Percentiles rank a stretch among this genome's conserved stretches.
Conservation (phyloP, 2,113 vertebrate genomes). For the rabbit (Oryctolagus cuniculus) region DNA sequence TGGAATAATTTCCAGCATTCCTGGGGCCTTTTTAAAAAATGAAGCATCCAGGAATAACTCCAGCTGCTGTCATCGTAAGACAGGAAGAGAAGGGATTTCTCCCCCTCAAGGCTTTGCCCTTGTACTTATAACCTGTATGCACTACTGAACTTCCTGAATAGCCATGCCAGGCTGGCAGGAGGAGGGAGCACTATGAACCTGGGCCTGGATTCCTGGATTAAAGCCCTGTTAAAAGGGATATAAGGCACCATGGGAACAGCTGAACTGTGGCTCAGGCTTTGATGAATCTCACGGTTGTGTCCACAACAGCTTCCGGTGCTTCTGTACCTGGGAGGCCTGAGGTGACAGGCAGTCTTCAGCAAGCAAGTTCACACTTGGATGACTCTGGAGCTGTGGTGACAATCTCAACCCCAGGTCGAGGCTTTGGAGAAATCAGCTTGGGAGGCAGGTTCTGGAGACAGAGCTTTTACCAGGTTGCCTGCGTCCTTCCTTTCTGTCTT, state of each 20-base stretch:
- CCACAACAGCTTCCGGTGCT: neutral
- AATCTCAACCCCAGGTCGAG: neutral
- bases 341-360: neutral
- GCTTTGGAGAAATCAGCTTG: neutral
- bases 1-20: neutral
- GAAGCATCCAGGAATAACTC: constrained; percentile 33
- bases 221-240: neutral
- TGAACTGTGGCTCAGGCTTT: neutral
- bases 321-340: neutral
- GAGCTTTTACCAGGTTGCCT: neutral
- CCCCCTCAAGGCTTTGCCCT: neutral
- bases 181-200: neutral
- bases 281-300: neutral
- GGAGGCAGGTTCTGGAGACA: neutral
- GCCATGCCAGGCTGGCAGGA: rapidly evolving
- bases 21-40: neutral
- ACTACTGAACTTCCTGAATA: constrained; percentile 54
- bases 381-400: neutral
- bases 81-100: neutral
- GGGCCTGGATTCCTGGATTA: neutral
- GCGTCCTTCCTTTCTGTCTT: neutral
- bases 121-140: constrained; percentile 24
- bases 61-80: constrained; percentile 9
- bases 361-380: neutral
- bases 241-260: neutral